These are phyloP conservation scores for Cotesia congregata DNA, from an alignment of 2,888 invertebrate species.

Conservation along the genomic window DNA sequence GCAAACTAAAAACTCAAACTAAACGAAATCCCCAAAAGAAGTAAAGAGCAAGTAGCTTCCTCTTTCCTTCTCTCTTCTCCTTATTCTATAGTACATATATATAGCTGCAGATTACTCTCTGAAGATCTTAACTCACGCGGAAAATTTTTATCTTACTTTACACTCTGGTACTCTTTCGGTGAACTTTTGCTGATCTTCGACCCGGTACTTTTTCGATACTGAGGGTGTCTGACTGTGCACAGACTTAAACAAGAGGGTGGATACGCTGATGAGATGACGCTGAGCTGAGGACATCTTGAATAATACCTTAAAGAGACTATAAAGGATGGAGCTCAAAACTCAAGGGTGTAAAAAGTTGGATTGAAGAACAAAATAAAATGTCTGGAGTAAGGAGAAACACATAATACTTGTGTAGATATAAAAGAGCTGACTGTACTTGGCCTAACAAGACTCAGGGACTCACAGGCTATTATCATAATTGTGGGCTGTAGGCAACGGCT, in stretches of 20 bases:
- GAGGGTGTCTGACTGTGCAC: not conserved
- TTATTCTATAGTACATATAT: too few relatives aligned
- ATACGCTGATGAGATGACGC: slow-evolving; percentile 20
- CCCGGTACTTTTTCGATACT: not conserved
- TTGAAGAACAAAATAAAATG: slow-evolving; percentile 45
- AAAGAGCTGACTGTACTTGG: slow-evolving; percentile 65
- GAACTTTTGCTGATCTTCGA: slow-evolving; percentile 24
- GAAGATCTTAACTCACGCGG: not conserved
- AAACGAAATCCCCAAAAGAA: not conserved
- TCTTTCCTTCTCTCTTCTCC: not conserved
- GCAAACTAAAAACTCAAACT: slow-evolving; percentile 1
- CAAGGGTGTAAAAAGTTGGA: slow-evolving; percentile 21
- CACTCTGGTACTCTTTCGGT: not conserved
- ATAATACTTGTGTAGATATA: slow-evolving; percentile 58
- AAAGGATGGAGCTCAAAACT: not conserved
- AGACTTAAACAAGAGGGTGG: not conserved
- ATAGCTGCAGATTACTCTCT: not conserved
- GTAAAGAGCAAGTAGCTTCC: not conserved
- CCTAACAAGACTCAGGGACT: slow-evolving; percentile 68
- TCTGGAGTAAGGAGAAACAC: slow-evolving; percentile 35
- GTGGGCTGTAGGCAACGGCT: slow-evolving; percentile 69
- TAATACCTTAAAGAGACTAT: not conserved
- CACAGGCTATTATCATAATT: slow-evolving; percentile 69
- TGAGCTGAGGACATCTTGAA: not conserved
- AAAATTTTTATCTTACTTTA: not conserved